Percentiles rank a stretch among this genome's conserved stretches.
phyloP scores from a whole-genome alignment of 2,888 invertebrate species.

The Scaptodrosophila latifasciaeformis region DNA sequence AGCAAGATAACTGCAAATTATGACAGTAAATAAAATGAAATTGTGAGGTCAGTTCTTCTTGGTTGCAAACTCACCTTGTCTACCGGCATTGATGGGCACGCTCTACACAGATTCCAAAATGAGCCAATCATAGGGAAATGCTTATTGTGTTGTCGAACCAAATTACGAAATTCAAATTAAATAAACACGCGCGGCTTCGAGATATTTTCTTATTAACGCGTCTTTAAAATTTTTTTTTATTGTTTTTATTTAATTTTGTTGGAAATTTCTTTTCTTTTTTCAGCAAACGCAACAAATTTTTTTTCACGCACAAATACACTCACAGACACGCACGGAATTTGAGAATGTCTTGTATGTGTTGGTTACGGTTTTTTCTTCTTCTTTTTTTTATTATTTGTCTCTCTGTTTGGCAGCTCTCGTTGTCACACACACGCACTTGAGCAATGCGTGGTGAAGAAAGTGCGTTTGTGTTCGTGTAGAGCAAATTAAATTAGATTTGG shows the following conservation, averaged over 20 bases:
- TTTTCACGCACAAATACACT: conserved; percentile 8
- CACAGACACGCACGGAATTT: conserved; percentile 26
- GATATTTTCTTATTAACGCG: no score
- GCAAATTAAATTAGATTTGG: conserved; percentile 44
- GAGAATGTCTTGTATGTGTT: not conserved
- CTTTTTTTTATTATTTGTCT: not conserved
- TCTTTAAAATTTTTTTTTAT: conserved; percentile 23
- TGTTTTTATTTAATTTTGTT: conserved; percentile 10
- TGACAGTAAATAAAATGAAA: not conserved
- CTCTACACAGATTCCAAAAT: conserved; percentile 97
- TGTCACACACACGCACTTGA: conserved; percentile 58
- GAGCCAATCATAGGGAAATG: conserved; percentile 91
- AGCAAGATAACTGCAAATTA: conserved; percentile 2
- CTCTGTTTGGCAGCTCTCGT: conserved; percentile 11
- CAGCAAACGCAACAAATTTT: conserved; percentile 43
- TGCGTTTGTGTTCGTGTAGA: conserved; percentile 50
- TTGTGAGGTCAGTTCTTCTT: conserved; percentile 20
- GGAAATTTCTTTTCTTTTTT: conserved; percentile 15
- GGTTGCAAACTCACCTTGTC: conserved; percentile 85
- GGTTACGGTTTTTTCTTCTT: not conserved
- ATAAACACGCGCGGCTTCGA: conserved; percentile 50
- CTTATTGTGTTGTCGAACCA: conserved; percentile 56
- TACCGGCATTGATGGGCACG: conserved; percentile 97
- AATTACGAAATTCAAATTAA: conserved; percentile 51
- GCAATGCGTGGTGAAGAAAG: conserved; percentile 57